Evolutionary conservation across 2,888 invertebrate species (phyloP), one percentile per base, ranked within the genome.

Genomic region (Anthophora plumipes): DNA sequence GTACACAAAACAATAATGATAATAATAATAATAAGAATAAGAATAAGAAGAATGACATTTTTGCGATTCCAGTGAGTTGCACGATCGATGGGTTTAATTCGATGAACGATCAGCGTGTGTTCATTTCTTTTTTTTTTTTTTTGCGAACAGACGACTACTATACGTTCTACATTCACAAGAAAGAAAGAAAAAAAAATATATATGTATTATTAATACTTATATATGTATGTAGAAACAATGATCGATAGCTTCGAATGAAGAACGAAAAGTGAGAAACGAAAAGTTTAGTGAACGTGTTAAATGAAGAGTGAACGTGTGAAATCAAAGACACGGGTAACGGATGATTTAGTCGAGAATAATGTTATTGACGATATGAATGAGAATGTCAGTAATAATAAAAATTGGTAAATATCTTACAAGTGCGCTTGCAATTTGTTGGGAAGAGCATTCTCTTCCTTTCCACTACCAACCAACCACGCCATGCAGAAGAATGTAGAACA

Each of bases 391-490:
- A 90, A 91, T 91, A 90, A 90, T 91, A 91, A 91, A 93, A 92
- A 91, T 71, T 92, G 89, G 90, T 92, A 92, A 92, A 93, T 93
- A 94, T 95, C 95, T 95, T 95, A 95, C 95, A 95, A 94, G 94
- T 95, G 95, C 94, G 94, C 94, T 94, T 95, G 95, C 94, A 95
- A 95, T 95, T 95, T 95, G 95, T 94, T 94, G 94, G 94, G 95
- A 94, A 95, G 95, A 94, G 95, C 95, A 95, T 95, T 95, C 94
- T 95, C 95, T 94, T 95, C 95, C 94, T 95, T 95, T 94, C 95
- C 95, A 95, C 95, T 95, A 95, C 92, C 93, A 93, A 92, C 92
- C 93, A 93, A 93, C 92, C 93, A 93, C 92, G 94, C 94, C 95
- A 95, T 95, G 95, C 95, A 95, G 95, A 93, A 94, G 94, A 95